Conservation (phyloP, 2,888 invertebrate genomes). For the Cryptocephalus primarius region DNA sequence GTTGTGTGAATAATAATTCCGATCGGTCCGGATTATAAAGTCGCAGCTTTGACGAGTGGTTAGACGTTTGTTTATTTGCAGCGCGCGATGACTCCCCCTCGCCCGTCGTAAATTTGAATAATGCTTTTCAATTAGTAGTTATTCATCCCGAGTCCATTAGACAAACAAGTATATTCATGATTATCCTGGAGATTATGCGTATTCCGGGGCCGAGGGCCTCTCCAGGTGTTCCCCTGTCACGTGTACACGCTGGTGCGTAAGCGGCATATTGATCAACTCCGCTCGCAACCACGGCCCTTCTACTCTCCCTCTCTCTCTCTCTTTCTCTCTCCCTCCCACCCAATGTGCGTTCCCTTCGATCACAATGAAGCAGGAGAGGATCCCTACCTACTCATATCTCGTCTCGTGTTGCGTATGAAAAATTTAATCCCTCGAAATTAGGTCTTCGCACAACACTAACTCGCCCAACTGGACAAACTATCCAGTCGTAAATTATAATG, state of each 20-base stretch:
- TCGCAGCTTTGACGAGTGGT: too few relatives aligned
- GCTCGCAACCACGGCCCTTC: slow-evolving; percentile 1
- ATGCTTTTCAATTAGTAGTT: slow-evolving; percentile 6
- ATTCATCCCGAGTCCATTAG: slow-evolving; percentile 2
- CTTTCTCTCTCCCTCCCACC: neutral
- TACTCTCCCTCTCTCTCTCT: neutral
- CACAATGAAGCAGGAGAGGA: slow-evolving; percentile 2
- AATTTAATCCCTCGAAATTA: too few relatives aligned
- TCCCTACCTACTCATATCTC: too few relatives aligned
- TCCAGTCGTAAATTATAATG: too few relatives aligned
- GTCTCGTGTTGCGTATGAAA: too few relatives aligned
- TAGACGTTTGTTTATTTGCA: too few relatives aligned
- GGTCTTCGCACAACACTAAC: too few relatives aligned
- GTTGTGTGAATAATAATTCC: too few relatives aligned
- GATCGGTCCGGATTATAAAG: too few relatives aligned
- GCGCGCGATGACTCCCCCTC: neutral
- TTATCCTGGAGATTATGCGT: slow-evolving; percentile 4
- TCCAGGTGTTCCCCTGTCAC: slow-evolving; percentile 8
- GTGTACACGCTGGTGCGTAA: slow-evolving; percentile 7
- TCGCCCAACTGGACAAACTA: too few relatives aligned
- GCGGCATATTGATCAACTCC: slow-evolving; percentile 7
- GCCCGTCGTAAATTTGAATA: slow-evolving; percentile 3
- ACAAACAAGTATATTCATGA: slow-evolving; percentile 2
- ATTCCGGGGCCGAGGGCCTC: slow-evolving; percentile 3
- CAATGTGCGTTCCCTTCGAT: slow-evolving; percentile 1